A percentile compares a stretch with the other conserved stretches of the same genome.
These are phyloP conservation scores for human DNA, from an alignment of 2,113 vertebrate species.

Conservation along the genomic window DNA sequence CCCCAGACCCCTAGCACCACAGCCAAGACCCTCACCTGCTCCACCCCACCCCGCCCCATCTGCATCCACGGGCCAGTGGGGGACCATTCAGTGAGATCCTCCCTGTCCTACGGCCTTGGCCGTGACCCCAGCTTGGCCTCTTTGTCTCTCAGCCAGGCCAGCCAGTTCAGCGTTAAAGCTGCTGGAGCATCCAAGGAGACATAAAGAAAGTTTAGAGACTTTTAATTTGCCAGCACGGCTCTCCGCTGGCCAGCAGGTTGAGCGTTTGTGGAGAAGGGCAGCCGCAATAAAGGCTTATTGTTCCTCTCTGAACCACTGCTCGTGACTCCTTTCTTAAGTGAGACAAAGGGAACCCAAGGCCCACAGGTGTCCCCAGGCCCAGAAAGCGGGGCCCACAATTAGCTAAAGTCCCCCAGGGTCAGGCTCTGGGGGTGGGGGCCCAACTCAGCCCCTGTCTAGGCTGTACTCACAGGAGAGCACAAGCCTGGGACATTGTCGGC, in stretches of 20 bases:
- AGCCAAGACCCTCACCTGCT: neutral
- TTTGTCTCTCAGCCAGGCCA: slow-evolving; percentile 41
- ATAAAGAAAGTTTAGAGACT: slow-evolving; percentile 86
- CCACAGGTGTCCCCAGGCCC: neutral
- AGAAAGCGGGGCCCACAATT: neutral
- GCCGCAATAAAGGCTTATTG: slow-evolving; percentile 89
- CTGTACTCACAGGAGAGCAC: neutral
- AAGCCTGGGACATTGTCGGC: neutral
- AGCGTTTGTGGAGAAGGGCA: slow-evolving; percentile 85
- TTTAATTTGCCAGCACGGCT: slow-evolving; percentile 87
- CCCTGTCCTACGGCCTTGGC: neutral
- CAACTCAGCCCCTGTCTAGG: neutral
- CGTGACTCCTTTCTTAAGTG: slow-evolving; percentile 86
- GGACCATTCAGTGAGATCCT: neutral
- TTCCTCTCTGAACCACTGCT: slow-evolving; percentile 73
- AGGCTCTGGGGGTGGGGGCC: neutral
- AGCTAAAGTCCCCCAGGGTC: neutral
- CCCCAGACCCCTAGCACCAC: neutral
- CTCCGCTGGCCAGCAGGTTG: slow-evolving; percentile 84
- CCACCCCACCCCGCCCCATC: neutral
- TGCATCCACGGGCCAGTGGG: neutral
- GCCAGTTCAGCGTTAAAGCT: slow-evolving; percentile 32
- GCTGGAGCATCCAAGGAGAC: slow-evolving; percentile 82
- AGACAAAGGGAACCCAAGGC: slow-evolving; percentile 83
- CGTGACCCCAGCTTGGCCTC: neutral